Evolutionary conservation across 2,797 vertebrate species (phyloP), one percentile per base, ranked within the genome.

Genomic region (Myotis myotis): DNA sequence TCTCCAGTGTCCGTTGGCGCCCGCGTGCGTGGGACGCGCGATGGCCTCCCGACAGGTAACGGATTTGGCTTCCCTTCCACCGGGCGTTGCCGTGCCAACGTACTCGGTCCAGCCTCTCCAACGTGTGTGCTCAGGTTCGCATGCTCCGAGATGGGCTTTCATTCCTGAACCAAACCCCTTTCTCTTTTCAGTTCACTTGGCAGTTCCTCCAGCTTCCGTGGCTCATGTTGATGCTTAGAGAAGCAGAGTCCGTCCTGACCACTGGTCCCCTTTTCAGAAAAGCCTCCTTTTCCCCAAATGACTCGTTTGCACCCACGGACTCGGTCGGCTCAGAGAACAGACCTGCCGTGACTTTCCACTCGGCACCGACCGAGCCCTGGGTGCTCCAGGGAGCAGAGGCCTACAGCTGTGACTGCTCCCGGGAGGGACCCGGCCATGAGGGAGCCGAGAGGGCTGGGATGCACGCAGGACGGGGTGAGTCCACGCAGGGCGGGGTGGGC

Each of bases 121-220:
- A 44, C 55, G 30, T n/a, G 47, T 87, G 51, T 83, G 51, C 87
- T 36, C 19, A 60, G 41, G 79, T n/a, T 79, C 19, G 57, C 1
- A 49, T 57, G 93, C 79, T 94, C 57, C 49, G 79, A 92, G 92
- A 89, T 66, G 30, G 70, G 47, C 84, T 71, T 80, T 95, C 13
- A 33, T n/a, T 93, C 66, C 44, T 51, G 91, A 92, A 68, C 60
- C 81, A 66, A 79, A 78, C 38, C 13, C 41, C 53, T 89, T 76
- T 51, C 47, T 87, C n/a, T 87, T 49, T 86, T 94, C 15, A 71
- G 11, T 79, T 81, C 68, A 87, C 22, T 92, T 80, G 44, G 70
- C 92, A 87, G 60, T 83, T 82, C 57, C 84, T 94, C 25, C 66
- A 60, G 51, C 6, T 91, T 62, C 36, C 51, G 41, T 87, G 92